Percentiles rank a stretch among this genome's conserved stretches.
phyloP scores from a whole-genome alignment of 2,797 vertebrate species.

The Coregonus suidteri region DNA sequence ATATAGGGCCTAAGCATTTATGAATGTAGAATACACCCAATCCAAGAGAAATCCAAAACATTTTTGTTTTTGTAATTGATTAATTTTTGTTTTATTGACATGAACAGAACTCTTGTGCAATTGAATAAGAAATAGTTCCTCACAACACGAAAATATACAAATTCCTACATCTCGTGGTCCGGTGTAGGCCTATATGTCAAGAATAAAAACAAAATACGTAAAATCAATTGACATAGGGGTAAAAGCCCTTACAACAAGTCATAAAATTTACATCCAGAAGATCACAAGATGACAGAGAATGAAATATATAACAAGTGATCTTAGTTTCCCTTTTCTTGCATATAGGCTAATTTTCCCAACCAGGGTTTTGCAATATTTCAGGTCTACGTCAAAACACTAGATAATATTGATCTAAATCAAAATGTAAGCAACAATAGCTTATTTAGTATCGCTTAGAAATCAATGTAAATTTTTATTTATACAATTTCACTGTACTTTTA shows the following conservation, averaged over 20 bases:
- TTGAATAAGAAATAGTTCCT: slow-evolving; percentile 18
- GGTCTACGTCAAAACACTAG: neutral
- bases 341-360: neutral
- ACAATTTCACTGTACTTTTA: neutral
- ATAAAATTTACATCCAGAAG: slow-evolving; percentile 17
- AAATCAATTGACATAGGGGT: slow-evolving; percentile 1
- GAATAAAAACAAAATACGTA: neutral
- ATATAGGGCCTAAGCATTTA: no score
- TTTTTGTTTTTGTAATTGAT: neutral
- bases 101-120: slow-evolving; percentile 12
- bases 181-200: slow-evolving; percentile 19
- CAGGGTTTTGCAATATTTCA: neutral
- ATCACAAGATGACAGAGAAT: neutral
- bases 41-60: neutral
- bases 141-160: slow-evolving; percentile 15
- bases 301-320: neutral
- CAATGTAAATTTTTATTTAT: neutral
- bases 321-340: neutral
- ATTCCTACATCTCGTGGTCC: slow-evolving; percentile 33
- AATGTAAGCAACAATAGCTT: slow-evolving; percentile 2
- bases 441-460: slow-evolving; percentile 3
- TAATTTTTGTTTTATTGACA: slow-evolving; percentile 16
- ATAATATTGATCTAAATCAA: neutral
- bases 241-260: slow-evolving; percentile 11
- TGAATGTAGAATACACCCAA: neutral